phyloP scores from a whole-genome alignment of 2,113 vertebrate species.

The Myotis lucifugus region DNA sequence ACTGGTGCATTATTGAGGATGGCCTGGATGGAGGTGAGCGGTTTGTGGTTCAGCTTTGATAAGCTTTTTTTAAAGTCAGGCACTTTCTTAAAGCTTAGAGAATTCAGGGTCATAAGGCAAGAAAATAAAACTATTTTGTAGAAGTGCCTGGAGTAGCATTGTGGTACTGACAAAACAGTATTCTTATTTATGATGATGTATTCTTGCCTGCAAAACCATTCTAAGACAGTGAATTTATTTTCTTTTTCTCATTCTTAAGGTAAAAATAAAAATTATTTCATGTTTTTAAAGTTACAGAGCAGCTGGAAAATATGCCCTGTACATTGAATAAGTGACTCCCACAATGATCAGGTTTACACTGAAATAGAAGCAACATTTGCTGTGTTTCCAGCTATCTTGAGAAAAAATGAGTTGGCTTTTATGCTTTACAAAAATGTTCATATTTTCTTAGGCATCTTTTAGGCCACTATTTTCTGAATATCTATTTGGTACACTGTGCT shows the following conservation, averaged over 20 bases:
- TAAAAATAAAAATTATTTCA: neutral
- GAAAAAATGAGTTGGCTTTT: constrained; percentile 2
- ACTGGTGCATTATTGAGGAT: neutral
- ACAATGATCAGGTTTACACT: neutral
- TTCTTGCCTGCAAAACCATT: neutral
- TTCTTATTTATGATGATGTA: neutral
- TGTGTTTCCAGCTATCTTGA: neutral
- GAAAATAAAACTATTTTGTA: neutral
- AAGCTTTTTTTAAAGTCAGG: neutral
- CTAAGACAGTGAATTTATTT: neutral
- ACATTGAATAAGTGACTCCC: neutral
- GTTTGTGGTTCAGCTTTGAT: neutral
- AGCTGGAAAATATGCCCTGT: neutral
- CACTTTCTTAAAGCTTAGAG: constrained; percentile 10
- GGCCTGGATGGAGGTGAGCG: neutral
- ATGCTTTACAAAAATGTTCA: neutral
- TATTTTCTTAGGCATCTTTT: neutral
- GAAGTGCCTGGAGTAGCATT: neutral
- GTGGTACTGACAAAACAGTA: neutral
- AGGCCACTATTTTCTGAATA: neutral
- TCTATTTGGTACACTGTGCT: neutral
- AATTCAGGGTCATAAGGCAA: neutral
- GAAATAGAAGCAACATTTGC: neutral
- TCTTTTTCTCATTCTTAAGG: neutral
- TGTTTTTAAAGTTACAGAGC: neutral